Evolutionary conservation across 2,797 vertebrate species (phyloP).

Genomic region (Cuculus canorus): DNA sequence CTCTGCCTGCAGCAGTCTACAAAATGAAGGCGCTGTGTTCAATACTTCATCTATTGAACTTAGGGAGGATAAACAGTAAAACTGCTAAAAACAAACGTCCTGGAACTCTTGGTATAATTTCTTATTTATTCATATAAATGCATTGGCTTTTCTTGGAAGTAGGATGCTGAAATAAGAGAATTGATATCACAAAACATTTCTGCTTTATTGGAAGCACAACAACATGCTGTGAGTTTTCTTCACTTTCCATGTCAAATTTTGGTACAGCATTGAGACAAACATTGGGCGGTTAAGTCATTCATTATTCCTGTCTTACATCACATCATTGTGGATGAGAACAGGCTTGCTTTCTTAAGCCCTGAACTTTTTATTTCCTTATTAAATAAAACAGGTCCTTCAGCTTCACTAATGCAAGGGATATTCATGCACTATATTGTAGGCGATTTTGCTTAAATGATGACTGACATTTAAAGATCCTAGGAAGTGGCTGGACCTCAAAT

Average conservation of each 20-base stretch:
- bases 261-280: neutral
- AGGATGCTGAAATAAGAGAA: neutral
- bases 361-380: neutral
- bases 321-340: neutral
- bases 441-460: neutral
- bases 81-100: neutral
- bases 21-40: neutral
- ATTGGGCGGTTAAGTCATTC: neutral
- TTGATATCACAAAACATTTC: neutral
- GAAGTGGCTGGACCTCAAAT: neutral
- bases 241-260: neutral
- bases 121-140: neutral
- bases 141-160: neutral
- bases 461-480: neutral
- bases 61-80: neutral
- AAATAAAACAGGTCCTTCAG: neutral
- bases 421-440: neutral
- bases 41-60: neutral
- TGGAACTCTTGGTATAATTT: neutral
- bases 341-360: neutral
- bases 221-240: neutral
- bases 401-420: neutral
- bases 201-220: neutral
- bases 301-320: neutral
- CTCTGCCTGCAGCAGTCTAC: neutral